Base-by-base conservation (phyloP, 2,797 vertebrate species). In the Catharus ustulatus region DNA sequence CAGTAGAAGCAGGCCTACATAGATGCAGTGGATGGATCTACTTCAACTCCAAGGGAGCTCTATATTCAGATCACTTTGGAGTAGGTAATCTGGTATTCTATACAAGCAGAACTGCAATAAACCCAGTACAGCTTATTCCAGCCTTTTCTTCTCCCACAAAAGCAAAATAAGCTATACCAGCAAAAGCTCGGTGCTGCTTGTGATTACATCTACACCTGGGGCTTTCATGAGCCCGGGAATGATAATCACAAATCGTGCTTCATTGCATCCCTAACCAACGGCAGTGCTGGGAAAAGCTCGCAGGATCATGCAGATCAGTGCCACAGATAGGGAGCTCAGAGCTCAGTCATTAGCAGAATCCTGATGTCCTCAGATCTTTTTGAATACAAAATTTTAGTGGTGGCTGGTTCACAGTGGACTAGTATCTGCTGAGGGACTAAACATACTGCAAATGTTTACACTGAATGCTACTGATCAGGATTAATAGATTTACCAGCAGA, bases 191-290 rank as follows among this genome's bases (percentile, higher is more conserved):
- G 84, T 58, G 95, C 91, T 93, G 86, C 84, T 64, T 46, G 71
- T 87, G 92, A 87, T 96, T 96, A 59, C 89, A 93, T 94, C 92
- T 93, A 92, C 92, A 95, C 94, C 94, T 94, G 95, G 89, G 96
- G 89, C 95, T 96, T 94, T 89, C 90, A 69, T 48, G 94, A 92
- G 87, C 92, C 71, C 29, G 8, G 84, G 59, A 96, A 82, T 45
- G 91, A 87, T 93, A 93, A 95, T 92, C 71, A 0, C 81, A 83
- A 82, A 87, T 92, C 12, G 22, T 4, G 52, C 89, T 82, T 82
- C 77, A 13, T 2, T 73, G 90, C 92, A 87, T 89, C 90, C 84
- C 89, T 64, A 69, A 81, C 89, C 95, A 62, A 29, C 51, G 10
- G 90, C 89, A 92, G 71, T 2, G 0, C 94, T 79, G 71, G 84